Evolutionary conservation across 2,888 invertebrate genomes (phyloP).

Genomic region (Brenthis hecate): DNA sequence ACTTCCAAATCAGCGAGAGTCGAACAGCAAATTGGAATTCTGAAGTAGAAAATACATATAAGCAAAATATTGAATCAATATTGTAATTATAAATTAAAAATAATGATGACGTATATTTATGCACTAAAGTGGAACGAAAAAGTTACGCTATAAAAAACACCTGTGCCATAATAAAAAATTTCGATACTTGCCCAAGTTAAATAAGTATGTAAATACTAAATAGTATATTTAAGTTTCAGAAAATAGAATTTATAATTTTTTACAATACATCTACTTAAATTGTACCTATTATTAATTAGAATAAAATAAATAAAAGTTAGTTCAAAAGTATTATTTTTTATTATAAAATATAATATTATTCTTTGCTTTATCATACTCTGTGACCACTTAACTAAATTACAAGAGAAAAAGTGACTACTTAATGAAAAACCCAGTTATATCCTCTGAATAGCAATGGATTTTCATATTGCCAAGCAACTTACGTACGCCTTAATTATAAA

Average conservation of each 20-base stretch:
- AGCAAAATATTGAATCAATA: no score
- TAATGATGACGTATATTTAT: neutral
- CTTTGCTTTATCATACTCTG: neutral
- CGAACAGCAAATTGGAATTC: no score
- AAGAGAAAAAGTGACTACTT: slow-evolving; percentile 18
- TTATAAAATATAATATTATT: neutral
- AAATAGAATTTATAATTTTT: neutral
- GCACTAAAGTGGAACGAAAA: neutral
- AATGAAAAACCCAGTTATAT: slow-evolving; percentile 21
- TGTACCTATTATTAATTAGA: no score
- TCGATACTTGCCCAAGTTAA: slow-evolving; percentile 14
- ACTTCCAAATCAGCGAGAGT: no score
- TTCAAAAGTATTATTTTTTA: neutral
- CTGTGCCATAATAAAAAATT: neutral
- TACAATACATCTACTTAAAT: no score
- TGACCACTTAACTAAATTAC: slow-evolving; percentile 19
- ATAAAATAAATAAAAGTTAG: no score
- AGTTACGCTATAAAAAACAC: slow-evolving; percentile 22
- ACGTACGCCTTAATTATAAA: slow-evolving; percentile 16
- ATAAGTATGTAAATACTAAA: slow-evolving; percentile 6
- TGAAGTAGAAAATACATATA: no score
- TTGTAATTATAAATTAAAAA: neutral
- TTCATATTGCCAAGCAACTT: slow-evolving; percentile 14
- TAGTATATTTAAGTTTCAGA: slow-evolving; percentile 2
- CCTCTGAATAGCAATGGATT: slow-evolving; percentile 14